Evolutionary conservation across 2,113 vertebrate genomes (phyloP).

Genomic region (Sprattus sprattus): DNA sequence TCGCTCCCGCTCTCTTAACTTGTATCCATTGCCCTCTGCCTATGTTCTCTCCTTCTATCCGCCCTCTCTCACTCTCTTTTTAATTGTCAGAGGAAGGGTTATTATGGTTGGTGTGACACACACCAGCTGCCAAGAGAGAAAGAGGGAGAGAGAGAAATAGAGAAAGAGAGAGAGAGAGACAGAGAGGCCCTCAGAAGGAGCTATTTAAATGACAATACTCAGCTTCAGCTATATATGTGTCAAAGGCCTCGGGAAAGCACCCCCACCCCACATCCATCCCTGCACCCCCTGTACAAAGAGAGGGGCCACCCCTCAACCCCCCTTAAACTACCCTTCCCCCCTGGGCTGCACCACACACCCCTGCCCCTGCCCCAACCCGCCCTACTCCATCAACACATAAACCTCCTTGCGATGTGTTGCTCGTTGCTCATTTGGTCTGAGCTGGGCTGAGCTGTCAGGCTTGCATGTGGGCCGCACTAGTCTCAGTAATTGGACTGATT

Average conservation of each 20-base stretch:
- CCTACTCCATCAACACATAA: background rate
- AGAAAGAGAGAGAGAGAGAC: constrained; percentile 36
- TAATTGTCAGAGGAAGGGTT: constrained; percentile 59
- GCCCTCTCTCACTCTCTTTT: constrained; percentile 47
- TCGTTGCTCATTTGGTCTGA: too few relatives aligned
- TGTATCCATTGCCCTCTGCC: constrained; percentile 62
- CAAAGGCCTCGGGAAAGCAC: background rate
- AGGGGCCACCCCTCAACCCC: background rate
- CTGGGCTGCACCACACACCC: background rate
- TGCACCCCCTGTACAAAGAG: background rate
- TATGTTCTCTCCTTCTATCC: constrained; percentile 37
- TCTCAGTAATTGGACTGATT: too few relatives aligned
- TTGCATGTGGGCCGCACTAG: too few relatives aligned
- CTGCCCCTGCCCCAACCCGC: background rate
- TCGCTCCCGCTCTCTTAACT: constrained; percentile 55
- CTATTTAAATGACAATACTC: constrained; percentile 10
- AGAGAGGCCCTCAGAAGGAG: constrained; percentile 38
- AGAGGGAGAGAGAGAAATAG: constrained; percentile 27
- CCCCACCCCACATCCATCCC: background rate
- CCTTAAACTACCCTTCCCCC: background rate
- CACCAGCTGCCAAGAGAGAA: constrained; percentile 62
- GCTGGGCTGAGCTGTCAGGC: too few relatives aligned
- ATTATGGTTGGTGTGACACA: constrained; percentile 70
- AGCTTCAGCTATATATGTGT: background rate
- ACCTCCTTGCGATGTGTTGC: too few relatives aligned